Base-by-base conservation (phyloP, 2,888 invertebrate genomes). In the Noctuana brunneofusca region DNA sequence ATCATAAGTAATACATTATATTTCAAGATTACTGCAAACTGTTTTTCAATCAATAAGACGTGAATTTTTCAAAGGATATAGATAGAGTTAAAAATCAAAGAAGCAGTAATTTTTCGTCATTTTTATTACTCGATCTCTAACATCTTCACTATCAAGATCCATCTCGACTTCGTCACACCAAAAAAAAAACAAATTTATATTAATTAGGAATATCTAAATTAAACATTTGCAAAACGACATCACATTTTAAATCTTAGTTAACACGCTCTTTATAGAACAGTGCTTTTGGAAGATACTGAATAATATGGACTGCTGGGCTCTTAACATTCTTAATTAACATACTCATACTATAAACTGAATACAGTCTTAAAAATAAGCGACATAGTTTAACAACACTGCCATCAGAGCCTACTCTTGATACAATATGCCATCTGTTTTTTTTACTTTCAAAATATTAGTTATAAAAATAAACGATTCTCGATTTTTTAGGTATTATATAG, bases 71-170 rank as follows among this genome's bases (percentile, higher is more conserved):
- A n/a, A 35, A 4, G 59, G 46, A 41, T 38, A 12, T 22, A 6
- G 41, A 12, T 22, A 6, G 41, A 65, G 56, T 71, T 41, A 9
- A 73, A 80, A 74, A 75, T 30, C 74, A 65, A 73, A 71, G 30
- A 59, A 68, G 64, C 50, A 60, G 38, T 9, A 32, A 69, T 55
- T 55, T 56, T 77, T 75, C 73, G 81, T 85, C 82, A 86, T 82
- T 82, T 89, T 91, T 91, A 90, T 89, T 90, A 80, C 78, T 84
- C 84, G 80, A 84, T 86, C 81, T 77, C 84, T 86, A 88, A 81
- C 70, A 79, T 83, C 83, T 79, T 80, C 86, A 90, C 89, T 88
- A 76, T 87, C 89, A 85, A 86, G 76, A 79, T 84, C 86, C 85
- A 75, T 83, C 83, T 81, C 79, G 74, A 75, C 80, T 80, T 82